phyloP scores from a whole-genome alignment of 2,888 invertebrate genomes.

The Agonopterix subpropinquella region DNA sequence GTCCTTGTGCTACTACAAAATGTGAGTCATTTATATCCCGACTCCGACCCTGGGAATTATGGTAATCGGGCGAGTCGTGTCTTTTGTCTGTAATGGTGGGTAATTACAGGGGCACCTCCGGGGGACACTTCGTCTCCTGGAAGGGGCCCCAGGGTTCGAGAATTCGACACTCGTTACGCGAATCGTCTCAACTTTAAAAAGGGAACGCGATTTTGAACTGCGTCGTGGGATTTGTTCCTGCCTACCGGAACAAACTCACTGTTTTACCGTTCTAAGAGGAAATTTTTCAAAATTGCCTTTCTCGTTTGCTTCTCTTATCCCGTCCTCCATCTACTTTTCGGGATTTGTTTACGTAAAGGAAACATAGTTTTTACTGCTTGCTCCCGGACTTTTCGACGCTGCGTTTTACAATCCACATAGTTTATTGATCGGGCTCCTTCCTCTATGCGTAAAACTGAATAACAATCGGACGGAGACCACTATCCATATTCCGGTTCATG shows the following conservation, averaged over 20 bases:
- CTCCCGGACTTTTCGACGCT: conserved; percentile 32
- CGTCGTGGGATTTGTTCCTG: conserved; percentile 56
- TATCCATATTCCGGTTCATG: conserved; percentile 58
- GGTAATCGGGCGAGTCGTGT: conserved; percentile 73
- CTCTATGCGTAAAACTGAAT: conserved; percentile 49
- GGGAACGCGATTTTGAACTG: conserved; percentile 68
- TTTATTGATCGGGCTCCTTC: conserved; percentile 43
- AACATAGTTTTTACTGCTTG: conserved; percentile 30
- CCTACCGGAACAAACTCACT: conserved; percentile 43
- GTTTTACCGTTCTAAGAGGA: conserved; percentile 17
- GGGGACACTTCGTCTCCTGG: conserved; percentile 59
- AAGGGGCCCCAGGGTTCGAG: conserved; percentile 53
- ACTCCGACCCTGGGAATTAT: conserved; percentile 70
- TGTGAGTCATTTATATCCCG: conserved; percentile 71
- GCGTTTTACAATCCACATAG: conserved; percentile 39
- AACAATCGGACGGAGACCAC: conserved; percentile 51
- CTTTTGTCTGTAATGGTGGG: conserved; percentile 74
- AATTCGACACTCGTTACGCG: conserved; percentile 73
- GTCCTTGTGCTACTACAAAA: conserved; percentile 71
- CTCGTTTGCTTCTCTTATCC: conserved; percentile 18
- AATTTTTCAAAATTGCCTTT: conserved; percentile 37
- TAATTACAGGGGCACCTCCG: conserved; percentile 70
- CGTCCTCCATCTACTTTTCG: not conserved
- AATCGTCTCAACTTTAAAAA: conserved; percentile 73
- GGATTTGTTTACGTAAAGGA: conserved; percentile 31